Evolutionary conservation across 1,140 invertebrate species (phyloP).

Genomic region (Eufriesea mexicana): DNA sequence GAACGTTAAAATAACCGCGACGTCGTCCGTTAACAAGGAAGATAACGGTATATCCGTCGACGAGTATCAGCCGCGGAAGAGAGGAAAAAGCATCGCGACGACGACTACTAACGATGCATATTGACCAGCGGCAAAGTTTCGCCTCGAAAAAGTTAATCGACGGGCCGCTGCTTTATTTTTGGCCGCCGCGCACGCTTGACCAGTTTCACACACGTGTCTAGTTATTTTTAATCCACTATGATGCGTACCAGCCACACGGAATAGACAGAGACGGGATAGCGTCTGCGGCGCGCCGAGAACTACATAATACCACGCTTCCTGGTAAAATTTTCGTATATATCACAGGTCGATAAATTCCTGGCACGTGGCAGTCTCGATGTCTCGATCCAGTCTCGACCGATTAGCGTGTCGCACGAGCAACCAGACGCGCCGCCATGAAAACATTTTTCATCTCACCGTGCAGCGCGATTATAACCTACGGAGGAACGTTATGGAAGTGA

Average conservation of each 20-base stretch:
- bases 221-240: constrained; percentile 51
- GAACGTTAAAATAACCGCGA: constrained; percentile 22
- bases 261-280: background rate
- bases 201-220: constrained; percentile 49
- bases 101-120: background rate
- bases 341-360: constrained; percentile 12
- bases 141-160: constrained; percentile 50
- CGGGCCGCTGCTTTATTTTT: constrained; percentile 47
- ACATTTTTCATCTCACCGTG: background rate
- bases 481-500: background rate
- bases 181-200: constrained; percentile 37
- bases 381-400: background rate
- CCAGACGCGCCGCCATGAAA: background rate
- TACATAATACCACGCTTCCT: constrained; percentile 23
- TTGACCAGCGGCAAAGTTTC: constrained; percentile 19
- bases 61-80: constrained; percentile 3
- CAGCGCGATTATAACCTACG: background rate
- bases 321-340: constrained; percentile 11
- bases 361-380: constrained; percentile 5
- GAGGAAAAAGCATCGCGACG: background rate
- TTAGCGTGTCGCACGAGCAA: background rate
- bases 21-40: constrained; percentile 30
- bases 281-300: background rate
- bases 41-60: constrained; percentile 28
- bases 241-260: constrained; percentile 30